Evolutionary conservation across 2,888 invertebrate species (phyloP).

Genomic region (Lissonota sp.): DNA sequence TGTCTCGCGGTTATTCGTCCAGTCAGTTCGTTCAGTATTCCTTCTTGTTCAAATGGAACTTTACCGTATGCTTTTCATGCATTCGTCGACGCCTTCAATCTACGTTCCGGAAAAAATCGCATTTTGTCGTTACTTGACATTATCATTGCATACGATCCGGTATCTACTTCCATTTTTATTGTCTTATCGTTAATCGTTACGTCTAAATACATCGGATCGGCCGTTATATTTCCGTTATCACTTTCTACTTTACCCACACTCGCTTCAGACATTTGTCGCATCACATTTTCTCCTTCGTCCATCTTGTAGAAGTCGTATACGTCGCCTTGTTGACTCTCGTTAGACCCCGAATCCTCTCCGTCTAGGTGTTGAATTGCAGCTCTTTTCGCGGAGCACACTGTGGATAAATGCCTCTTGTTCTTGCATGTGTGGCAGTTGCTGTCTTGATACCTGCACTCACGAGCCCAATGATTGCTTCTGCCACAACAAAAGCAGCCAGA

Average conservation of each 20-base stretch:
- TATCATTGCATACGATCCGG: conserved; percentile 1
- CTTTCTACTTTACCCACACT: too few species aligned
- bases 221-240: not conserved
- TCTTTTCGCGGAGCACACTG: not conserved
- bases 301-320: too few species aligned
- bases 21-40: not conserved
- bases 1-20: not conserved
- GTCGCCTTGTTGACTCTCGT: too few species aligned
- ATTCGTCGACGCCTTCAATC: not conserved
- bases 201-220: not conserved
- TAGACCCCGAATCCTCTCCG: not conserved
- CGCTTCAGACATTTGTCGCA: not conserved
- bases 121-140: not conserved
- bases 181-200: not conserved
- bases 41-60: not conserved
- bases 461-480: too few species aligned
- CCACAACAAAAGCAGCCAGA: too few species aligned
- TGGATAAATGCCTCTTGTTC: too few species aligned
- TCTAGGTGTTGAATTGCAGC: not conserved
- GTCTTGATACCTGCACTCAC: too few species aligned
- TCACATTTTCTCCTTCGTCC: too few species aligned
- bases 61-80: not conserved
- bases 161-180: conserved; percentile 5
- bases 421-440: too few species aligned
- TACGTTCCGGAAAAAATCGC: not conserved